Conservation (phyloP, 1,140 invertebrate species). For the Leptopilina boulardi region DNA sequence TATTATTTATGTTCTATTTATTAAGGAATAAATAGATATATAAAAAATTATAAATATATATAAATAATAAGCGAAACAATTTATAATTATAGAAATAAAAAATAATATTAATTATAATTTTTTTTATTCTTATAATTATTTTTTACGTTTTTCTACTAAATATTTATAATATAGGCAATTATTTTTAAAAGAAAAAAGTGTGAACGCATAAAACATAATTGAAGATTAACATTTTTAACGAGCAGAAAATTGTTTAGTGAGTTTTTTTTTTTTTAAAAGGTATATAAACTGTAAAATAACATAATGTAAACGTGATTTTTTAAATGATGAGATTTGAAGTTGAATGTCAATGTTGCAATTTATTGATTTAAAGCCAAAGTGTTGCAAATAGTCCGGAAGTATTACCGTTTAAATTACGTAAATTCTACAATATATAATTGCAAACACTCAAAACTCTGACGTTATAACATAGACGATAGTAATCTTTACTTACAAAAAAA, state of each 20-base stretch:
- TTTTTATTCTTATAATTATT: not conserved
- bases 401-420: conserved; percentile 3
- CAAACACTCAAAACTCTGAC: not conserved
- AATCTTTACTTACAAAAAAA: not conserved
- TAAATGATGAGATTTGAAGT: not conserved
- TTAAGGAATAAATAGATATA: no score
- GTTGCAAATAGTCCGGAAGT: conserved; percentile 10
- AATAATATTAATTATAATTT: not conserved
- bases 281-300: not conserved
- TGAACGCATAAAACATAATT: not conserved
- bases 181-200: not conserved
- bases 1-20: no score
- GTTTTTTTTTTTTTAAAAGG: not conserved
- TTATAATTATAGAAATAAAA: not conserved
- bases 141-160: not conserved
- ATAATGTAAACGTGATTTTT: not conserved
- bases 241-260: not conserved
- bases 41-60: no score
- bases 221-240: conserved; percentile 5
- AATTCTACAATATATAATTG: not conserved
- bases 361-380: not conserved
- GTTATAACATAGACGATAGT: not conserved
- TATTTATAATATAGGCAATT: not conserved
- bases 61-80: no score
- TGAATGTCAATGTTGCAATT: conserved; percentile 25